These are phyloP conservation scores for Thamnaconus septentrionalis DNA, from an alignment of 2,113 vertebrate species.

Conservation along the genomic window DNA sequence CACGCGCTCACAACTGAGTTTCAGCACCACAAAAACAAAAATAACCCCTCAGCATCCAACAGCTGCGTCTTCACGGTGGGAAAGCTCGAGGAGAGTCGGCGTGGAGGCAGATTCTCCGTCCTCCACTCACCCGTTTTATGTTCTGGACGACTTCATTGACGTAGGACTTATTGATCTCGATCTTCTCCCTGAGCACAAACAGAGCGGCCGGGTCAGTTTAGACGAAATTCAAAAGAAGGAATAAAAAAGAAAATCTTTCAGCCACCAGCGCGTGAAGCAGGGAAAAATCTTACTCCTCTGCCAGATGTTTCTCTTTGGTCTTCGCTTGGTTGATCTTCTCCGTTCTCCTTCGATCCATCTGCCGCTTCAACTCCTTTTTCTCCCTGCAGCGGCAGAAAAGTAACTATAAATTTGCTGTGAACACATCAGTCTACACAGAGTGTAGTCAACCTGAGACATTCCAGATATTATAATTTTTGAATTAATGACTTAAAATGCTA, in stretches of 20 bases:
- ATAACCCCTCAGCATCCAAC: too few species aligned
- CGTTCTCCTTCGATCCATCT: constrained; percentile 97
- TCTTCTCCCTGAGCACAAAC: constrained; percentile 87
- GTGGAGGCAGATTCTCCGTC: constrained; percentile 3
- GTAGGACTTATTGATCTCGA: constrained; percentile 95
- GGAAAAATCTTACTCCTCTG: constrained; percentile 88
- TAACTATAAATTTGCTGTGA: not conserved
- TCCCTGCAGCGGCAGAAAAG: constrained; percentile 77
- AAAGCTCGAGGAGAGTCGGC: not conserved
- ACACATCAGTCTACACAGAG: too few species aligned
- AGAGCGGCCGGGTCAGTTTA: constrained; percentile 7
- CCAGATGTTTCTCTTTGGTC: constrained; percentile 96
- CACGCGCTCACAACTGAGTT: not conserved
- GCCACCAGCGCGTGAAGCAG: constrained; percentile 3
- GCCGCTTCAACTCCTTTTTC: constrained; percentile 96
- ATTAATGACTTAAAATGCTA: too few species aligned
- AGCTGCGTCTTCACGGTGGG: too few species aligned
- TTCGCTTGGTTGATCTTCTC: constrained; percentile 97
- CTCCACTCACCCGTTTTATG: constrained; percentile 88
- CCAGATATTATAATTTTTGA: too few species aligned
- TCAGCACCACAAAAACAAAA: not conserved
- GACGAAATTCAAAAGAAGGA: not conserved
- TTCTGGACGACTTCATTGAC: constrained; percentile 98
- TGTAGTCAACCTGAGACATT: too few species aligned
- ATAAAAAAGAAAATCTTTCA: not conserved